Conservation (phyloP, 2,113 vertebrate genomes). For the Syngnathoides biaculeatus region DNA sequence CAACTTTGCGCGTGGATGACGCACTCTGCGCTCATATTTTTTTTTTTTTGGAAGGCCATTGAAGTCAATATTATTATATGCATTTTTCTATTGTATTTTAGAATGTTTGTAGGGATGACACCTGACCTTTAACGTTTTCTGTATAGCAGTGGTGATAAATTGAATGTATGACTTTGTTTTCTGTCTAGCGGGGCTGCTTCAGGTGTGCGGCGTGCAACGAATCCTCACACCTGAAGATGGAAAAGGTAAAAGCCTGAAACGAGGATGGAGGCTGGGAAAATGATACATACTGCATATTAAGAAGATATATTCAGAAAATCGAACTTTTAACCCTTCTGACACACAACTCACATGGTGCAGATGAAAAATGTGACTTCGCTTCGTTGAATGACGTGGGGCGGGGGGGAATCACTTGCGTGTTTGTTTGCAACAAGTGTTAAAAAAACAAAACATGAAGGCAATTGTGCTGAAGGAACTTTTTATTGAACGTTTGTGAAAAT, state of each 20-base stretch:
- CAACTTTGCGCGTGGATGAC: too few species aligned
- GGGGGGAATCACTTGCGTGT: slow-evolving; percentile 47
- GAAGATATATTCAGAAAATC: not conserved
- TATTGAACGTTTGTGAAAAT: slow-evolving; percentile 24
- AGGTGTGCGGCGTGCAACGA: slow-evolving; percentile 2
- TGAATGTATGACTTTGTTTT: slow-evolving; percentile 4
- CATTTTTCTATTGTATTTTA: too few species aligned
- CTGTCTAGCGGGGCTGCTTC: slow-evolving; percentile 40
- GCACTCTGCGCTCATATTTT: too few species aligned
- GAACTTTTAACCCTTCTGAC: not conserved
- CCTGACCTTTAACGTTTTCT: too few species aligned
- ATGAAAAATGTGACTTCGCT: not conserved
- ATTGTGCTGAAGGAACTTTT: slow-evolving; percentile 36
- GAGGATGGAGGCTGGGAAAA: not conserved
- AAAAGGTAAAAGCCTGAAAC: slow-evolving; percentile 30
- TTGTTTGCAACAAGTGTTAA: slow-evolving; percentile 52
- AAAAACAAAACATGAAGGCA: slow-evolving; percentile 45
- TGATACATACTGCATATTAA: too few species aligned
- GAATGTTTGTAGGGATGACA: too few species aligned
- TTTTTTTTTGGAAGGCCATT: too few species aligned
- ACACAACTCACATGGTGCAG: not conserved
- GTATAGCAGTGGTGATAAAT: too few species aligned
- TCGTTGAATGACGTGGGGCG: slow-evolving; percentile 62
- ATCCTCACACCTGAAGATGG: not conserved
- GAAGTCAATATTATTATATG: too few species aligned